Conservation (phyloP, 2,888 invertebrate genomes). For the Hydriomena furcata region DNA sequence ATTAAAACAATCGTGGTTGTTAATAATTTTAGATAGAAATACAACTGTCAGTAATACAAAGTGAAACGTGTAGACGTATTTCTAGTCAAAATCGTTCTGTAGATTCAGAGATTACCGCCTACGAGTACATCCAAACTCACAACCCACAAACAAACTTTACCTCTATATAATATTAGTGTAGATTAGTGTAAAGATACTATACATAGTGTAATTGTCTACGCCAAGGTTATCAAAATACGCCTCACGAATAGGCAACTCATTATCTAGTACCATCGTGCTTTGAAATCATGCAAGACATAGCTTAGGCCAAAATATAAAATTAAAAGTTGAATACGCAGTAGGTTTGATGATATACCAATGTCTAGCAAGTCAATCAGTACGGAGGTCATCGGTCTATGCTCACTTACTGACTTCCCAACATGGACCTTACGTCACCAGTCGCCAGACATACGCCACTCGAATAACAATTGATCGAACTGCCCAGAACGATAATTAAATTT, state of each 20-base stretch:
- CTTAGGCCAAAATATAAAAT: slow-evolving; percentile 3
- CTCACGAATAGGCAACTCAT: slow-evolving; percentile 17
- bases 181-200: too few relatives aligned
- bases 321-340: slow-evolving; percentile 4
- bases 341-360: slow-evolving; percentile 7
- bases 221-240: slow-evolving; percentile 14
- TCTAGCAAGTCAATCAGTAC: slow-evolving; percentile 35
- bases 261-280: neutral
- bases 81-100: too few relatives aligned
- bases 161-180: too few relatives aligned
- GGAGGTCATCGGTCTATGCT: slow-evolving; percentile 72
- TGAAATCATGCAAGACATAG: slow-evolving; percentile 8
- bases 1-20: too few relatives aligned
- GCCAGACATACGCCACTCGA: slow-evolving; percentile 70
- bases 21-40: too few relatives aligned
- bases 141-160: too few relatives aligned
- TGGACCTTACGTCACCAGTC: slow-evolving; percentile 69
- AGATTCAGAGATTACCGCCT: too few relatives aligned
- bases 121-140: too few relatives aligned
- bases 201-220: slow-evolving; percentile 6
- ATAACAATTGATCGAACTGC: slow-evolving; percentile 71
- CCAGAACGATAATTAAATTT: slow-evolving; percentile 76
- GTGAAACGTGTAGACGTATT: too few relatives aligned
- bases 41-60: too few relatives aligned
- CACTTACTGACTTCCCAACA: slow-evolving; percentile 46